Base-by-base conservation (phyloP, 2,797 vertebrate genomes). In the Lagorchestes hirsutus region DNA sequence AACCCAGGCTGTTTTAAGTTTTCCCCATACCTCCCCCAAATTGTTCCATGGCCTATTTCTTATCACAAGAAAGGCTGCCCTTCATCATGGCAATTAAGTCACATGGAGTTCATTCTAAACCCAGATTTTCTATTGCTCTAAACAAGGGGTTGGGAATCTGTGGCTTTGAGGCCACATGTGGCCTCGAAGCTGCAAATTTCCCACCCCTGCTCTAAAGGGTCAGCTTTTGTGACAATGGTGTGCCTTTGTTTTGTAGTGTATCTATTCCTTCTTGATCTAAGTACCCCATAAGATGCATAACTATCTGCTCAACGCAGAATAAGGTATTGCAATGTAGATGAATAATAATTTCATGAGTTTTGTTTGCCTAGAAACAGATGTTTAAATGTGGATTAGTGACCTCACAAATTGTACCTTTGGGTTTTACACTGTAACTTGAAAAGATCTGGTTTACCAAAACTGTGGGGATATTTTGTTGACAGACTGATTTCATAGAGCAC, bases 311-410 rank as follows among this genome's bases (percentile, higher is more conserved):
- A 40, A 74, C n/a, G 10, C 67, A 40, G 62, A 67, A 74, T 74
- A 40, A 22, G n/a, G 16, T 22, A 18, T 40, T 28, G 16, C 34
- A 16, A 40, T 74, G 67, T 40, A 18, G 67, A 40, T 74, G 67
- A 40, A 40, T 74, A 74, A 34, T 22, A 74, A 74, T 74, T 74
- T 74, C 67, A 74, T 24, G 67, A 74, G 34, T 22, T 95, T 95
- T 96, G 74, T 93, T 96, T 95, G 93, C 57, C 95, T 31, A 93
- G 93, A 95, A 93, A 93, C 94, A 95, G 93, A 96, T 96, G 67
- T 94, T 93, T 93, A 97, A 96, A 94, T 54, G 95, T 87, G 94
- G 18, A 91, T 92, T 94, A 95, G 22, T 95, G 50, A 57, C 97
- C 94, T 92, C 74, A 50, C 56, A 95, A 55, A 96, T 50, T 93